These are phyloP conservation scores for Molorchus minor DNA, from an alignment of 2,888 invertebrate species.

Conservation along the genomic window DNA sequence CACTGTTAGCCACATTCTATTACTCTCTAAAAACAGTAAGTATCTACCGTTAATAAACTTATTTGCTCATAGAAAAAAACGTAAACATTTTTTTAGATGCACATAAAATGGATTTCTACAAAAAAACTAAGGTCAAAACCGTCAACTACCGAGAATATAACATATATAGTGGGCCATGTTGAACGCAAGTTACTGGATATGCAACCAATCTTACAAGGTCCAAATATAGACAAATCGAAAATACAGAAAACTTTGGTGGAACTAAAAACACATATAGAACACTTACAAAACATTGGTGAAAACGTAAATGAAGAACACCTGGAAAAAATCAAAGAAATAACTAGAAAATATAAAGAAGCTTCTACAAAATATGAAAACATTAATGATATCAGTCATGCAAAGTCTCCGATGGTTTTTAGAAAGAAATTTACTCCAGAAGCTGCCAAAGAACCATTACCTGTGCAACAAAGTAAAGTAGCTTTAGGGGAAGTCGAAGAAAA, in stretches of 20 bases:
- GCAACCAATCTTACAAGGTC: conserved; percentile 27
- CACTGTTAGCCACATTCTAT: too few relatives aligned
- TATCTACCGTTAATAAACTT: background rate
- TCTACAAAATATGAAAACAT: background rate
- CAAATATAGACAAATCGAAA: background rate
- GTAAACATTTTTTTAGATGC: background rate
- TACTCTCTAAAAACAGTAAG: background rate
- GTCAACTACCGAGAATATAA: background rate
- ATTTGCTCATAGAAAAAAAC: background rate
- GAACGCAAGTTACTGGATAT: conserved; percentile 37
- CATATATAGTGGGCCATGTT: conserved; percentile 24
- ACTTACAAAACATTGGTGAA: background rate
- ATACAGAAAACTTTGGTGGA: background rate
- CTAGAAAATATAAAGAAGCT: conserved; percentile 5
- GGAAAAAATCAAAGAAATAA: background rate
- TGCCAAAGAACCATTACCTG: background rate
- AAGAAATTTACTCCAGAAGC: background rate
- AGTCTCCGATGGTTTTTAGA: background rate
- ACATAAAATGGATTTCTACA: conserved; percentile 35
- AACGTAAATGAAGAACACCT: background rate
- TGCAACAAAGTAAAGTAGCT: conserved; percentile 17
- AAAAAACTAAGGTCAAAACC: conserved; percentile 25
- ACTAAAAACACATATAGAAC: background rate
- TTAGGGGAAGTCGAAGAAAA: conserved; percentile 42
- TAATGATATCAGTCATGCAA: background rate